phyloP scores from a whole-genome alignment of 2,113 vertebrate genomes.

The Oenanthe oenanthe region DNA sequence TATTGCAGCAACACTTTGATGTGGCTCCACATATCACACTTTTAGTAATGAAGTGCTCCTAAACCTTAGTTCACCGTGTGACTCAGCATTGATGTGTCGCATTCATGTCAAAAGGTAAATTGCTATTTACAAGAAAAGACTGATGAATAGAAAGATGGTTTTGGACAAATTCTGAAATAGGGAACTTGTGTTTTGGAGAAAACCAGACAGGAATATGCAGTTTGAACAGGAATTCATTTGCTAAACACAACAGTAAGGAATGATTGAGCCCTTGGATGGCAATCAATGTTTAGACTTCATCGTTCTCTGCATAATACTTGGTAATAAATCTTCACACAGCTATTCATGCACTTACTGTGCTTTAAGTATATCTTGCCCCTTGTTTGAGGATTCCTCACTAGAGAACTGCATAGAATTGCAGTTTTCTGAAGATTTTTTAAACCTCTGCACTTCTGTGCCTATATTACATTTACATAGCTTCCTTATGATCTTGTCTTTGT shows the following conservation, averaged over 20 bases:
- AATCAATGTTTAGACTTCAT: not conserved
- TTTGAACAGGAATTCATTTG: not conserved
- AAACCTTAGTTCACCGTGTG: not conserved
- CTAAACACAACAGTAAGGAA: not conserved
- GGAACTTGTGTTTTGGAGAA: not conserved
- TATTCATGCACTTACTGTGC: not conserved
- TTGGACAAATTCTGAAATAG: not conserved
- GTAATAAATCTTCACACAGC: not conserved
- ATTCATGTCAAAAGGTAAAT: not conserved
- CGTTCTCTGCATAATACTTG: not conserved
- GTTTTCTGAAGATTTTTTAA: not conserved
- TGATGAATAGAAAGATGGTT: not conserved
- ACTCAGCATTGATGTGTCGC: not conserved
- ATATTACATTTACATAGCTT: not conserved
- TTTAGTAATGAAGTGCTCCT: not conserved
- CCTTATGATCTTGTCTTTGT: not conserved
- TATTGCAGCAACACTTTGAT: not conserved
- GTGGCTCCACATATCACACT: not conserved
- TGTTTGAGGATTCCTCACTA: not conserved
- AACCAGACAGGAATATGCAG: not conserved
- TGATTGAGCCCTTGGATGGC: not conserved
- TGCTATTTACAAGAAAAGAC: not conserved
- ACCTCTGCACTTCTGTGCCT: not conserved
- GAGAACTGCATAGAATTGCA: not conserved
- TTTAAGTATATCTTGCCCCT: not conserved